These are phyloP conservation scores for Aphaenogaster rudis DNA, from an alignment of 1,140 invertebrate species.

Conservation along the genomic window DNA sequence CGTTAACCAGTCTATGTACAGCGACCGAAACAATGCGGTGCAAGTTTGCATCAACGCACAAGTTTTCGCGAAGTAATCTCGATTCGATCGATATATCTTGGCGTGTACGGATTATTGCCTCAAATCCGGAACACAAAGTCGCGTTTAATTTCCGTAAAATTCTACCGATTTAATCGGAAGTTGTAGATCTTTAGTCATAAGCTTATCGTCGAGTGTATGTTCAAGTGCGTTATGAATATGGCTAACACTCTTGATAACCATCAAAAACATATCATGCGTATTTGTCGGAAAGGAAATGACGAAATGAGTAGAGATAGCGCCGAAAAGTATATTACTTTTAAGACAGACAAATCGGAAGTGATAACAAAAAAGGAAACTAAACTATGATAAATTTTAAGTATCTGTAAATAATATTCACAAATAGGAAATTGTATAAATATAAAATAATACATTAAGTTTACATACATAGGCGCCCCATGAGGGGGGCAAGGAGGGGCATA, in stretches of 20 bases:
- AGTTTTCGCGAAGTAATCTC: constrained; percentile 34
- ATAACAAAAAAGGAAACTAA: neutral
- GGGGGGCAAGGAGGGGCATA: too few species aligned
- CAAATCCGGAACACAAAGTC: constrained; percentile 4
- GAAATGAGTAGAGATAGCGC: neutral
- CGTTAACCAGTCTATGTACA: constrained; percentile 49
- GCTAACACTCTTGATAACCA: neutral
- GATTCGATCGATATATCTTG: constrained; percentile 36
- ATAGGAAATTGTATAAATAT: neutral
- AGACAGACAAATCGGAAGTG: neutral
- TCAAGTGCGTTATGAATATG: neutral
- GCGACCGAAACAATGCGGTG: constrained; percentile 28
- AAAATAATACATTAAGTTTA: neutral
- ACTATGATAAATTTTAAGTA: neutral
- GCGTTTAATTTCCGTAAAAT: neutral
- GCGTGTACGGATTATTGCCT: neutral
- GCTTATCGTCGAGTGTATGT: neutral
- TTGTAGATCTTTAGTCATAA: neutral
- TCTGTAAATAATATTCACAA: neutral
- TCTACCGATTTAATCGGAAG: neutral
- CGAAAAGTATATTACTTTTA: neutral
- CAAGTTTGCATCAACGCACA: constrained; percentile 37
- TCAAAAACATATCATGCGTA: neutral
- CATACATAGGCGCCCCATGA: too few species aligned
- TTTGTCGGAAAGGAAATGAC: neutral